Percentiles rank a stretch among this genome's conserved stretches.
Evolutionary conservation across 92 coral and sea anemone genomes (phyloP).

Genomic region (Parazoanthus atlanticus): DNA sequence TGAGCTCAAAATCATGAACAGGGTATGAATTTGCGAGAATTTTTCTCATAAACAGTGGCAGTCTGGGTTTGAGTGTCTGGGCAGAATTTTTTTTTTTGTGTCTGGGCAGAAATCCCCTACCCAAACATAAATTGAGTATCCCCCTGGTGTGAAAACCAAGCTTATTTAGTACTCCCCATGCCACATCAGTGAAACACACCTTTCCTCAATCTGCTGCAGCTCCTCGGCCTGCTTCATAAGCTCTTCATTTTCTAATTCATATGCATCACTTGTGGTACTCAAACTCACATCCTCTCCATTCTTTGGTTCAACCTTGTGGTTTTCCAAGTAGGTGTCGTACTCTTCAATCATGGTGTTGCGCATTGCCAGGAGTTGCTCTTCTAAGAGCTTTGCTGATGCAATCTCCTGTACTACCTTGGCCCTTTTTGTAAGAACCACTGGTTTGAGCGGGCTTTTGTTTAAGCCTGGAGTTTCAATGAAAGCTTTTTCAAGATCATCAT

Average conservation of each 20-base stretch:
- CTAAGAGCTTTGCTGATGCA: conserved; percentile 81
- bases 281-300: conserved; percentile 35
- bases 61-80: no score
- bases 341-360: conserved; percentile 90
- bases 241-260: conserved; percentile 75
- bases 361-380: conserved; percentile 84
- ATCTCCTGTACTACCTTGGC: conserved; percentile 82
- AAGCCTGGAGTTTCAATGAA: conserved; percentile 73
- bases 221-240: conserved; percentile 57
- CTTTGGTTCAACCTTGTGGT: conserved; percentile 59
- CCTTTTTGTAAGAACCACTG: conserved; percentile 66
- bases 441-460: conserved; percentile 70
- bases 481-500: conserved; percentile 87
- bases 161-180: background rate
- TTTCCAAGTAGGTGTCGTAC: conserved; percentile 77
- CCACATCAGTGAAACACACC: background rate
- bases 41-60: no score
- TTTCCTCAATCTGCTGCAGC: conserved; percentile 63
- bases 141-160: no score
- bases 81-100: no score
- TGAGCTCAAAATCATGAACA: no score
- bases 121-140: no score
- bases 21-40: no score
- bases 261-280: conserved; percentile 40
- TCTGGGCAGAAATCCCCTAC: no score